Conservation (phyloP, 1,140 invertebrate species). For the Mycetomoellerius zeteki region DNA sequence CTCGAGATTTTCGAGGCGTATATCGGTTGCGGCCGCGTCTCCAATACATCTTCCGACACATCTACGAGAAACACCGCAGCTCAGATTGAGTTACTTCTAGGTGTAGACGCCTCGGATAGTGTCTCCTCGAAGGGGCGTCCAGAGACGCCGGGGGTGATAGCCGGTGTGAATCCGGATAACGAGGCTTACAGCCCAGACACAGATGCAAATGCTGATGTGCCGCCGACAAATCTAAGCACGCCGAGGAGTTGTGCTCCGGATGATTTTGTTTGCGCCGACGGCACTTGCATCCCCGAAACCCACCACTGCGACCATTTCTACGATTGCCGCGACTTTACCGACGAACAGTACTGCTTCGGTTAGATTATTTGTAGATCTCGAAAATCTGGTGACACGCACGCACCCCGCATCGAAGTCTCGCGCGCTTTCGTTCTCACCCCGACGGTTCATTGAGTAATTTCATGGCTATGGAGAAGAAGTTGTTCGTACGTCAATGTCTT, state of each 20-base stretch:
- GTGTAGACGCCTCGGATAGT: constrained; percentile 84
- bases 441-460: background rate
- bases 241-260: constrained; percentile 85
- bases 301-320: constrained; percentile 94
- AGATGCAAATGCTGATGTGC: constrained; percentile 77
- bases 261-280: constrained; percentile 90
- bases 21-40: constrained; percentile 4
- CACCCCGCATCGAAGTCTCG: background rate
- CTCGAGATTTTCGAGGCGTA: constrained; percentile 3
- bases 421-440: background rate
- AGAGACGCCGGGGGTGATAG: constrained; percentile 77
- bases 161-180: constrained; percentile 77
- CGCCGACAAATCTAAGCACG: constrained; percentile 81
- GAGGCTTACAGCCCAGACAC: constrained; percentile 78
- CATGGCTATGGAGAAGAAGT: background rate
- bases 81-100: constrained; percentile 86
- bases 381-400: constrained; percentile 79
- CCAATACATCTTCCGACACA: background rate
- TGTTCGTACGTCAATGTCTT: background rate
- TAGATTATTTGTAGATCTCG: constrained; percentile 84
- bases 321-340: constrained; percentile 96
- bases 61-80: constrained; percentile 76
- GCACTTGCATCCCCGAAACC: constrained; percentile 89
- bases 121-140: constrained; percentile 80
- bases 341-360: constrained; percentile 95